Evolutionary conservation across 1,140 invertebrate genomes (phyloP).

Genomic region (Tetragonula clypearis): DNA sequence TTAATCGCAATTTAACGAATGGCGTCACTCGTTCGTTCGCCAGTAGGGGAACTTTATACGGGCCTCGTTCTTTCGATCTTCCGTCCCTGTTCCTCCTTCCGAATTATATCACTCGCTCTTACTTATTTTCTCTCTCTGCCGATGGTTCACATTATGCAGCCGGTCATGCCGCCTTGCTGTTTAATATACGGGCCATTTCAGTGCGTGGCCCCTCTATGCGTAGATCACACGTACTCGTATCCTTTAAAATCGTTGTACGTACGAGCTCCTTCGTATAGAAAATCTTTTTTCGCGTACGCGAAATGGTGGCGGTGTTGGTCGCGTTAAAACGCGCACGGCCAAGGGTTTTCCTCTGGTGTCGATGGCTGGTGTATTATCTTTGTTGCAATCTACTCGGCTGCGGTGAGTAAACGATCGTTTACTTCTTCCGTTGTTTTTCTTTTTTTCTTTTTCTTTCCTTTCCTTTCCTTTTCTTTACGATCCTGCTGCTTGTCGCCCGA

Average conservation of each 20-base stretch:
- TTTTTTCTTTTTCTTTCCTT: no score
- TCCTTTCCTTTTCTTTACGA: no score
- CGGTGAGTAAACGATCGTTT: constrained; percentile 66
- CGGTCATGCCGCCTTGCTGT: constrained; percentile 41
- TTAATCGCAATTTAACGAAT: constrained; percentile 58
- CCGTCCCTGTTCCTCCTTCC: constrained; percentile 12
- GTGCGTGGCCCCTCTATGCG: constrained; percentile 60
- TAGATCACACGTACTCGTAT: constrained; percentile 41
- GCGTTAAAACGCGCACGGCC: constrained; percentile 14
- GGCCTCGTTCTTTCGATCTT: constrained; percentile 43
- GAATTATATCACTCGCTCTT: constrained; percentile 14
- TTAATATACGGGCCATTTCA: constrained; percentile 72
- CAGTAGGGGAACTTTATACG: constrained; percentile 56
- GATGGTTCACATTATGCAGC: constrained; percentile 59
- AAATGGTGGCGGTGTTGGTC: constrained; percentile 31
- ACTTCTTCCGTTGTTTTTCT: background rate
- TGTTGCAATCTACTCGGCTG: constrained; percentile 65
- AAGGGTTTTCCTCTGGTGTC: constrained; percentile 61
- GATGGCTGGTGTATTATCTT: constrained; percentile 66
- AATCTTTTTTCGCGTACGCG: background rate
- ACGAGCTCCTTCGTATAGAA: constrained; percentile 21
- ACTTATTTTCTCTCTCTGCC: constrained; percentile 36
- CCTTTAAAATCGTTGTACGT: background rate
- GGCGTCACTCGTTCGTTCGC: constrained; percentile 60
- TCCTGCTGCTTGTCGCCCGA: no score